Percentiles rank a stretch among this genome's conserved stretches.
Evolutionary conservation across 2,797 vertebrate species (phyloP).

Genomic region (Erpetoichthys calabaricus): DNA sequence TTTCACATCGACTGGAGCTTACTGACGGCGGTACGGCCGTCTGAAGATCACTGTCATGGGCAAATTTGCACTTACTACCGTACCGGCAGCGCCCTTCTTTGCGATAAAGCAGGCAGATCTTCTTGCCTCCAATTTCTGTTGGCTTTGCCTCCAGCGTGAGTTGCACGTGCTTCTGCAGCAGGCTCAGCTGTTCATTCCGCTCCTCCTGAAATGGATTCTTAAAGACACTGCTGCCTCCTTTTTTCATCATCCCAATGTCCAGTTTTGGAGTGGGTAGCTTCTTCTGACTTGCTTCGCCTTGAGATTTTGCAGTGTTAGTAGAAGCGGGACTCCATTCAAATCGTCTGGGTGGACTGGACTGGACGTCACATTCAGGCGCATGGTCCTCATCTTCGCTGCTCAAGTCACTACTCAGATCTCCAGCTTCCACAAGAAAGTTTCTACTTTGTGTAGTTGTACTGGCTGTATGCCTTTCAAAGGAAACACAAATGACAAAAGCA

Average conservation of each 20-base stretch:
- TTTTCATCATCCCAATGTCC: neutral
- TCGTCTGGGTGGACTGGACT: conserved; percentile 1
- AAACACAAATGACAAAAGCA: no score
- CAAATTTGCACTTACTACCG: conserved; percentile 62
- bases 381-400: conserved; percentile 36
- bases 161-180: conserved; percentile 60
- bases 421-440: conserved; percentile 49
- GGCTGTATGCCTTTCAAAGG: no score
- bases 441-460: conserved; percentile 12
- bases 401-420: conserved; percentile 13
- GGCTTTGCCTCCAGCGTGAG: conserved; percentile 51
- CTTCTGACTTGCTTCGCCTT: conserved; percentile 21
- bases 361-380: neutral
- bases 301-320: conserved; percentile 23
- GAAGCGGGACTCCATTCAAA: no score
- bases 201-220: conserved; percentile 55
- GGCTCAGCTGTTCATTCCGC: conserved; percentile 46
- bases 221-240: conserved; percentile 46
- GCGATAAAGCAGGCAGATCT: conserved; percentile 54
- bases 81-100: conserved; percentile 58
- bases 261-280: conserved; percentile 33
- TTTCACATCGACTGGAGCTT: conserved; percentile 5
- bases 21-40: conserved; percentile 5
- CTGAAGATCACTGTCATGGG: conserved; percentile 61
- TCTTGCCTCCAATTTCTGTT: conserved; percentile 48